A percentile compares a stretch with the other conserved stretches of the same genome.
Conservation (phyloP, 1,140 invertebrate genomes). For the Metopolophium dirhodum region DNA sequence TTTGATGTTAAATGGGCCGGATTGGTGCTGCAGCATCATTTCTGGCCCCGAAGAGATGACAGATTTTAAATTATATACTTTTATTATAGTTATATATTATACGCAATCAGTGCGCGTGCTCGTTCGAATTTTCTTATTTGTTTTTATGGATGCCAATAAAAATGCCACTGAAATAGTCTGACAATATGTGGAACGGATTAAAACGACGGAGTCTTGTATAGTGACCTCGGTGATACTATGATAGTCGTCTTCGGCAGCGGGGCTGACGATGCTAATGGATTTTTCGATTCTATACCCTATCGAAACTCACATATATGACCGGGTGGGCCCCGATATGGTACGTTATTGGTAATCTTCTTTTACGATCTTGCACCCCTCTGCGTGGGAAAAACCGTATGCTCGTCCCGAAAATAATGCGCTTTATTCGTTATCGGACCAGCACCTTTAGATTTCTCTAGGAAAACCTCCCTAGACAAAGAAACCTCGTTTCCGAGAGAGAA, state of each 20-base stretch:
- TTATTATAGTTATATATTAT: neutral
- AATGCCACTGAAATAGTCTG: conserved; percentile 16
- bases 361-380: conserved; percentile 29
- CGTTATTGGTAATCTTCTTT: conserved; percentile 33
- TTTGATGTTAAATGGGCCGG: conserved; percentile 49
- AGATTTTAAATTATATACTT: neutral
- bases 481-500: neutral
- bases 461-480: neutral
- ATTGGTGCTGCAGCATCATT: neutral
- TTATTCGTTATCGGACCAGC: neutral
- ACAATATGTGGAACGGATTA: conserved; percentile 44
- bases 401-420: neutral
- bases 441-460: conserved; percentile 17
- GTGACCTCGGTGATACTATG: neutral
- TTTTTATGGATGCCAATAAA: conserved; percentile 48
- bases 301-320: neutral
- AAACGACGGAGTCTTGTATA: neutral
- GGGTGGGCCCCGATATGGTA: neutral
- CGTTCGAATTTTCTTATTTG: conserved; percentile 32
- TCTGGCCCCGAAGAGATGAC: too few relatives aligned
- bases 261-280: neutral
- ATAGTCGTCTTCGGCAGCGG: too few relatives aligned
- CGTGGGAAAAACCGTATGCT: conserved; percentile 31
- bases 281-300: neutral
- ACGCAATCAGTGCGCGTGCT: neutral